A percentile compares a stretch with the other conserved stretches of the same genome.
Evolutionary conservation across 1,140 invertebrate species (phyloP).

Genomic region (Sinonovacula constricta): DNA sequence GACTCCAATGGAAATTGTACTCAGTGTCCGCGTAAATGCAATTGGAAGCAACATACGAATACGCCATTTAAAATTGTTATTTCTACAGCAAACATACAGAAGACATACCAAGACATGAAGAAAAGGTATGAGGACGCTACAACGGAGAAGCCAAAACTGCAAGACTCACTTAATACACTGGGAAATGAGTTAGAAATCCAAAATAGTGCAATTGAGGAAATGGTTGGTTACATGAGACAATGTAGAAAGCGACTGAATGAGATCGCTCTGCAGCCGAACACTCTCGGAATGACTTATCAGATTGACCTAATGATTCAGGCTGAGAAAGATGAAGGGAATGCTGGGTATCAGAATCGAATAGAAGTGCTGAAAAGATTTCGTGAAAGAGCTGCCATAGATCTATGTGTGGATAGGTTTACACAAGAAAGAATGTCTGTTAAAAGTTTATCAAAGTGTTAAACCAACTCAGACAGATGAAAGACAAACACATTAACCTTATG

Average conservation of each 20-base stretch:
- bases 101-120: conserved; percentile 8
- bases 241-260: conserved; percentile 29
- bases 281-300: conserved; percentile 24
- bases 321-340: conserved; percentile 14
- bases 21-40: conserved; percentile 22
- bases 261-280: conserved; percentile 43
- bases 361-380: conserved; percentile 5
- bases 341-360: conserved; percentile 20
- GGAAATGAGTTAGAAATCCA: conserved; percentile 19
- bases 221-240: conserved; percentile 7
- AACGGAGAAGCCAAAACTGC: conserved; percentile 11
- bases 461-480: no score
- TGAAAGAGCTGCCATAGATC: no score
- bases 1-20: conserved; percentile 20
- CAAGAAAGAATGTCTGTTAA: no score
- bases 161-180: conserved; percentile 33
- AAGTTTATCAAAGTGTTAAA: no score
- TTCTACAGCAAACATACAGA: conserved; percentile 3
- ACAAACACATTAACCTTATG: no score
- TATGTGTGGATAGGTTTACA: no score
- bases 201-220: background rate
- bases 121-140: conserved; percentile 25
- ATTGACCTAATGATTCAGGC: conserved; percentile 44
- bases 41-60: conserved; percentile 33
- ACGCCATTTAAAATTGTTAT: conserved; percentile 17